Evolutionary conservation across 2,797 vertebrate genomes (phyloP).

Genomic region (Arremon brunneinucha): DNA sequence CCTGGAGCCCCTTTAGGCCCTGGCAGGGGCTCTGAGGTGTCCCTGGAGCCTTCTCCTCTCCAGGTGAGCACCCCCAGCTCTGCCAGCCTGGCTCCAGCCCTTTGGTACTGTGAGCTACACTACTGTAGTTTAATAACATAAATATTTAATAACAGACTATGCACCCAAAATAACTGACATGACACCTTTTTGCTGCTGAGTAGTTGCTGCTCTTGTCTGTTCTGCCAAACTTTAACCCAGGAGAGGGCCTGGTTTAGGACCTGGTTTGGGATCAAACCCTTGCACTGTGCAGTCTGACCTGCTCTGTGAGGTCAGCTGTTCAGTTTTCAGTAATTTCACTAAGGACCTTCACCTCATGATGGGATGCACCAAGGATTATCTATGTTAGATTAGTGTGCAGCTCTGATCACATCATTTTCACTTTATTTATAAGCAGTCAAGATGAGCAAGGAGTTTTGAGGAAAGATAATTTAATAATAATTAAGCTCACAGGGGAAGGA

Average conservation of each 20-base stretch:
- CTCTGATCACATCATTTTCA: not conserved
- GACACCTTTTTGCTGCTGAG: not conserved
- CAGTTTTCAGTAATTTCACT: not conserved
- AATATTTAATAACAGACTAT: not conserved
- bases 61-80: not conserved
- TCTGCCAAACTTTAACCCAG: not conserved
- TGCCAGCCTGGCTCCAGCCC: not conserved
- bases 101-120: not conserved
- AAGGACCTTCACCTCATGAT: fast-evolving
- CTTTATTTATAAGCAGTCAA: not conserved
- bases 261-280: not conserved
- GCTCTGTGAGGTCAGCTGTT: not conserved
- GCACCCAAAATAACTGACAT: not conserved
- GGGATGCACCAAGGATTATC: not conserved
- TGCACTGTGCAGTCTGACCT: not conserved
- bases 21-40: not conserved
- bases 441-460: not conserved
- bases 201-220: not conserved
- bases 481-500: not conserved
- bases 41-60: not conserved
- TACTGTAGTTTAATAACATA: not conserved
- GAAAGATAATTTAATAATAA: not conserved
- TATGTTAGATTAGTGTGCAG: fast-evolving
- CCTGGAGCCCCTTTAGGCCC: not conserved
- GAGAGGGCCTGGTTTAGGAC: not conserved